Base-by-base conservation (phyloP, 2,113 vertebrate species). In the Calidris pugnax region DNA sequence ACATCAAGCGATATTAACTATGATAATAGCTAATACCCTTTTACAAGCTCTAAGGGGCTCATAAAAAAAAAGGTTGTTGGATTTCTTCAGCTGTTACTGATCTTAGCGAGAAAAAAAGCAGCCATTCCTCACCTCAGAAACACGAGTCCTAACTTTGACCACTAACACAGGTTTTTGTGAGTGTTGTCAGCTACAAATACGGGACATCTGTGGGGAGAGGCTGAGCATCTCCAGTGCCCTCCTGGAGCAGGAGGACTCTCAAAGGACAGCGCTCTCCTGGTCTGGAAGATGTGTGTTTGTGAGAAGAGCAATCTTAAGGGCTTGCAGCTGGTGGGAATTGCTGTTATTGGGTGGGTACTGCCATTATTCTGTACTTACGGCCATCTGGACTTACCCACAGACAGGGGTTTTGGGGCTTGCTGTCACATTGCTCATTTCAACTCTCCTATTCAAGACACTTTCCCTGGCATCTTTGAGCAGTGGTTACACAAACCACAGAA, bases 61-160 rank as follows among this genome's bases (percentile, higher is more conserved):
- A 77, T 95, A 85, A 92, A 94, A 64, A 64, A 26, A 35, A 62
- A 39, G 6, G 45, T 53, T 76, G 86, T 76, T 94, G 69, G 87
- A 87, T 93, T 96, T 96, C 92, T 89, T 95, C 84, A 91, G 78
- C 89, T 97, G 87, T 82, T 95, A 76, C 66, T 69, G 87, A 92
- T 92, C 84, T 89, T 37, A 69, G 66, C 4, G 66, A 84, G 59
- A 71, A 87, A 71, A 87, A 92, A 93, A 50, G 48, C 60, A 92
- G 56, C 37, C 18, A 14, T 89, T 96, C 57, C 33, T 78, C 32
- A 82, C 20, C 62, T 69, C 74, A 47, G 69, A 94, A 91, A 76
- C 45, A 23, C 4, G 21, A 79, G 43, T 81, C 68, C 68, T 87
- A 59, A 26, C 23, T 79, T 53, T 39, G 63, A n/a, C 62, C 45